A percentile compares a stretch with the other conserved stretches of the same genome.
These are phyloP conservation scores for Meloidogyne floridensis DNA, from an alignment of 1,140 invertebrate genomes.

Conservation along the genomic window DNA sequence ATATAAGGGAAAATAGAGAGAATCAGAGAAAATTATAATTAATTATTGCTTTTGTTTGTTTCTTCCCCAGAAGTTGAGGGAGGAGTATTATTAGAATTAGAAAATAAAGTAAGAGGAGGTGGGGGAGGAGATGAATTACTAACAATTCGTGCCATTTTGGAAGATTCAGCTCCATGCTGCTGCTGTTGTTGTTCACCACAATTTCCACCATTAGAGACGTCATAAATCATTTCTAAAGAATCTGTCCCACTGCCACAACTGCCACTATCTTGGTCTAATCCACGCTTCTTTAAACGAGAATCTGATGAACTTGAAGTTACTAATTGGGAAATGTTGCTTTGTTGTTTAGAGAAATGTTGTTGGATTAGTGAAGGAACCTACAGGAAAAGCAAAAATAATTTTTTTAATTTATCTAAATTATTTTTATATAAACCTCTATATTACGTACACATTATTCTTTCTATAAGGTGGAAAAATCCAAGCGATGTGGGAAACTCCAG, in stretches of 20 bases:
- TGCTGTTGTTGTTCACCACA: background rate
- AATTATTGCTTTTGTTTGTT: conserved; percentile 2
- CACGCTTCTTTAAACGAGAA: conserved; percentile 44
- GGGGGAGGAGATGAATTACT: background rate
- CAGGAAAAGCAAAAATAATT: background rate
- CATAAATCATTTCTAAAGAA: conserved; percentile 16
- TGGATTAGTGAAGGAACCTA: conserved; percentile 22
- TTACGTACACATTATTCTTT: background rate
- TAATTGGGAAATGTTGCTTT: conserved; percentile 27
- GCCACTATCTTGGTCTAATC: conserved; percentile 36
- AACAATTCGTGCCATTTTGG: conserved; percentile 34
- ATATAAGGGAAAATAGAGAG: background rate
- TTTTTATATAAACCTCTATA: background rate
- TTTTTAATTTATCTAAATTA: background rate
- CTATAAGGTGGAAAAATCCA: background rate
- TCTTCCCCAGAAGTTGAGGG: conserved; percentile 1
- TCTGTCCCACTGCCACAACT: conserved; percentile 16
- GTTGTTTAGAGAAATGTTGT: conserved; percentile 23
- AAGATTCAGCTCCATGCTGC: conserved; percentile 10
- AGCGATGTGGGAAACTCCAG: background rate
- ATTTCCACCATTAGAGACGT: background rate
- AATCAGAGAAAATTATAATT: background rate
- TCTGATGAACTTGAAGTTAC: conserved; percentile 23
- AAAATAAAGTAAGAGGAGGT: background rate
- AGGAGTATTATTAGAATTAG: background rate